phyloP scores from a whole-genome alignment of 2,797 vertebrate genomes.

The Coranthus polyacanthus region DNA sequence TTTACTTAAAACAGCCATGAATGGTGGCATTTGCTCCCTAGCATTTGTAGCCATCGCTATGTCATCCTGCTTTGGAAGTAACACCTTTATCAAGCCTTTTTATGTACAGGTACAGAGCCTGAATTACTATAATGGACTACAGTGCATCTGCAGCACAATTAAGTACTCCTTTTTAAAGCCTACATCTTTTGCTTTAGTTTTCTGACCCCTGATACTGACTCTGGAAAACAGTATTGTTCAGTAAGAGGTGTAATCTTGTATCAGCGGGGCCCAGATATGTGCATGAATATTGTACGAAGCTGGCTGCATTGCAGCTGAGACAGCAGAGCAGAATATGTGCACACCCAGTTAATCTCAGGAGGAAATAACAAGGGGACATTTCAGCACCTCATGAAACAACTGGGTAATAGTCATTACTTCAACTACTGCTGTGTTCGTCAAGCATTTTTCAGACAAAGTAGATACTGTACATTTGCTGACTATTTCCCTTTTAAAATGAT shows the following conservation, averaged over 20 bases:
- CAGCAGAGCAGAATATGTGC: slow-evolving; percentile 49
- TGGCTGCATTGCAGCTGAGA: slow-evolving; percentile 53
- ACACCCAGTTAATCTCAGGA: slow-evolving; percentile 60
- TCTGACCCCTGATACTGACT: slow-evolving; percentile 27
- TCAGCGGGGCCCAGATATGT: slow-evolving; percentile 45
- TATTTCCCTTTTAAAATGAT: no score
- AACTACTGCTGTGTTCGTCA: slow-evolving; percentile 9
- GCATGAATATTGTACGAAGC: slow-evolving; percentile 65
- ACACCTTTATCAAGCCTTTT: background rate
- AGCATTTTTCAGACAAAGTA: background rate
- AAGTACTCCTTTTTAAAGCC: slow-evolving; percentile 28
- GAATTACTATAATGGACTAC: background rate
- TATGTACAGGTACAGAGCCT: background rate
- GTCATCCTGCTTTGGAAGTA: background rate
- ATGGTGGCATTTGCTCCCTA: background rate
- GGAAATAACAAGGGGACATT: slow-evolving; percentile 49
- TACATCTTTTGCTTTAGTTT: slow-evolving; percentile 25
- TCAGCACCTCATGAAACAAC: slow-evolving; percentile 47
- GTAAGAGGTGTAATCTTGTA: slow-evolving; percentile 56
- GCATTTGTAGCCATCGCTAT: background rate
- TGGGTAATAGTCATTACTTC: slow-evolving; percentile 40
- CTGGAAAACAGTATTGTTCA: slow-evolving; percentile 33
- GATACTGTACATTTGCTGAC: no score
- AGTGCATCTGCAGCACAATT: slow-evolving; percentile 12
- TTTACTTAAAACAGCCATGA: background rate